Evolutionary conservation across 2,113 vertebrate species (phyloP), one percentile per base, ranked within the genome.

Genomic region (Fregetta grallaria): DNA sequence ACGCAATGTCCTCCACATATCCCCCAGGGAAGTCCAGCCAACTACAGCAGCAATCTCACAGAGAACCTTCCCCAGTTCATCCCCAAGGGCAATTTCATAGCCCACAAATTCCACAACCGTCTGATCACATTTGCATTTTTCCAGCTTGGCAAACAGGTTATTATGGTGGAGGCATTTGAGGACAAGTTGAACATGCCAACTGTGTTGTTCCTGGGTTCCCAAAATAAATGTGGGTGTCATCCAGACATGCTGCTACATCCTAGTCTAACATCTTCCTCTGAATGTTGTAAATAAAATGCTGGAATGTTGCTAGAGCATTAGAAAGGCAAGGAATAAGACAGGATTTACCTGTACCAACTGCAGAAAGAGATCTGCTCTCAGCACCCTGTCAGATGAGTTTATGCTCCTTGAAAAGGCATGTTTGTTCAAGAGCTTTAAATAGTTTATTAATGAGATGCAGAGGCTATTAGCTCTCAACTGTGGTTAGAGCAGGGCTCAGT

Each of bases 111-210:
- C 96, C 87, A 94, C 87, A 95, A 76, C 87, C 12, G 4, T 91
- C 95, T 96, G 94, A 97, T 94, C 90, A 90, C 74, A 95, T 97
- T 97, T 96, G 84, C 92, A 93, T 96, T 96, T 92, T 96, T 96
- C 87, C 92, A 96, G 74, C 84, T 90, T 96, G 93, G 95, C 96
- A 96, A 97, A 95, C 96, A 96, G 90, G 96, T 97, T 96, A 95
- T 96, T 96, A 82, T 90, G 90, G 58, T 90, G 66, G 62, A 97
- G 96, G 92, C 96, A 96, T 93, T 49, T 96, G 74, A 97, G 96
- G 96, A 97, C 96, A 96, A 90, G 87, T 72, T 91, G 84, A 97
- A 91, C 85, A 96, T 76, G 93, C 87, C 93, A 94, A 85, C 61
- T 78, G 44, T 87, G 93, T 84, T 87, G 91, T 94, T 95, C 71